Evolutionary conservation across 2,888 invertebrate genomes (phyloP), one percentile per base, ranked within the genome.

Genomic region (Caenorhabditis becei): DNA sequence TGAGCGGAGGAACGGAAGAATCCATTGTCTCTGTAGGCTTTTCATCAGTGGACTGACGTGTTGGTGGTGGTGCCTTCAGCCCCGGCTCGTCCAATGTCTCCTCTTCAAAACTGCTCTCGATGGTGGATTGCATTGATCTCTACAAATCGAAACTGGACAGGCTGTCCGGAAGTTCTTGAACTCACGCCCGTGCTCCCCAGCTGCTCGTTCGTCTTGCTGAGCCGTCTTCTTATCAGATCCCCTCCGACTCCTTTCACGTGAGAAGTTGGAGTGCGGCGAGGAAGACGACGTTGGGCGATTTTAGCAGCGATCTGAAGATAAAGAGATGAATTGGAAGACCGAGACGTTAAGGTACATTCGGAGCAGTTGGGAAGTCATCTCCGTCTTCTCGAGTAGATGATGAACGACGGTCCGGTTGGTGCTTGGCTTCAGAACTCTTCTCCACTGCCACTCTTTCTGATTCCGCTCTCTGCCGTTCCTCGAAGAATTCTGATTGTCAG

Each of bases 211-310:
- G 65, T 74, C 65, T 74, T 74, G 65, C 74, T 75, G 59, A 75
- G 54, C 23, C 75, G 59, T 61, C 75, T 51, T 53, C 75, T 59
- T 28, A 75, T 66, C 59, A 66, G 32, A 47, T 75, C 66, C 16
- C 53, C 61, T 53, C 53, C 51, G 59, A 44, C 66, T 51, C 75
- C 75, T 24, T 77, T 80, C 47, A 80, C 80, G 32, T 80, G 80
- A 24, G 80, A 66, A 24, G 80, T 80, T 7, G 80, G 80, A 8
- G 80, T 80, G 44, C 80, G 70, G 32, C 67, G 66, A 35, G 80
- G 80, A 16, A 71, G 49, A 32, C 77, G 70, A 26, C 80, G 70
- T 54, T 63, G 65, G 0, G 71, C 65, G 47, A 80, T 80, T 54
- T 77, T 77, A 16, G 80, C 28, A n/a, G 77, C 80, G 35, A 80